Base-by-base conservation (phyloP, 1,140 invertebrate species). In the Tetragonula clypearis region DNA sequence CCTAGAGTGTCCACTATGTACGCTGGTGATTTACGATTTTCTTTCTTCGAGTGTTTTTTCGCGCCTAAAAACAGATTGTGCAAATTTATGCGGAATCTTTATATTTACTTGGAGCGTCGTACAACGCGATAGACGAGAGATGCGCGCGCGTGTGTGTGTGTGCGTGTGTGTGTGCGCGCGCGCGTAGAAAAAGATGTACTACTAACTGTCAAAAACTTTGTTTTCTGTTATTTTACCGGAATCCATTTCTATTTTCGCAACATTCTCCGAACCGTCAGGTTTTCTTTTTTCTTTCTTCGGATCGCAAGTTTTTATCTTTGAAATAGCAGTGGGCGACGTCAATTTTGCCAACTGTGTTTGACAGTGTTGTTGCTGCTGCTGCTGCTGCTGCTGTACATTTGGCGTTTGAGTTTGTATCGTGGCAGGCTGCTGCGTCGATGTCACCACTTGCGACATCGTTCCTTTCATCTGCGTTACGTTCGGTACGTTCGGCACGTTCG, bases 21-120 rank as follows among this genome's bases (percentile, higher is more conserved):
- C 66, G 96, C 96, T 23, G 96, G 96, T 26, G 95, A 95, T 56
- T 90, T 90, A 92, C 97, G 97, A 72, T 96, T 96, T 79, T 97
- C 97, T 90, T 97, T 97, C 92, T 97, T 97, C 3, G 95, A 90
- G 86, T 95, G 93, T 74, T 95, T 94, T 81, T 95, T 96, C 9
- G 88, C 49, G 80, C 88, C 91, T 94, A 58, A 81, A 81, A 41
- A 55, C 12, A 30, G 55, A 77, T 62, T 55, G 17, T 35, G 35
- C 35, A 55, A 55, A 55, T 56, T 75, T n/a, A 35, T 14, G 26
- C 26, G 23, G 23, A 60, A 30, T 60, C 60, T 17, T 41, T 17
- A 69, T 12, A 62, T n/a, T 14, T 53, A 30, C 53, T 9, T 0
- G 58, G 12, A 78, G 12, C 66, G 0, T 2, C 0, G 72, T 0